Percentiles rank a stretch among this genome's conserved stretches.
Conservation (phyloP, 2,113 vertebrate genomes). For the Mustela nigripes region DNA sequence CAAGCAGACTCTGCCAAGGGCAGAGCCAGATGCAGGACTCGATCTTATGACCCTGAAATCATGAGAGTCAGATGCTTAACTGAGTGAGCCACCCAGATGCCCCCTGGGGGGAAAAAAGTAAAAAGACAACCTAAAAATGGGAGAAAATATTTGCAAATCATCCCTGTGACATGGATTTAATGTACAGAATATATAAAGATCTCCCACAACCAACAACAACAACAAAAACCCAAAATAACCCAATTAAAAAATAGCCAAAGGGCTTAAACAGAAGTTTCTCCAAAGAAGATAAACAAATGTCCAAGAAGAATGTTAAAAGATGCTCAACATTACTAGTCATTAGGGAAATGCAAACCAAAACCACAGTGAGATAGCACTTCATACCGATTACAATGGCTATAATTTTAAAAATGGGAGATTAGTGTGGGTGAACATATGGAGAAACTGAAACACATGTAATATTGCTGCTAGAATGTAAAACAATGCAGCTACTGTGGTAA, state of each 20-base stretch:
- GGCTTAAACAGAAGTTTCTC: neutral
- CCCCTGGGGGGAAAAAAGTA: neutral
- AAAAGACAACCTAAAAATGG: neutral
- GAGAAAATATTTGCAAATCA: neutral
- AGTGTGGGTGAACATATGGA: neutral
- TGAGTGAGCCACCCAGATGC: neutral
- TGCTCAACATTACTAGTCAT: neutral
- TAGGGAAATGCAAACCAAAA: constrained; percentile 44
- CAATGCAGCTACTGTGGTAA: neutral
- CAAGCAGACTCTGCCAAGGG: neutral
- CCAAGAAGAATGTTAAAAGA: constrained; percentile 25
- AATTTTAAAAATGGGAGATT: constrained; percentile 44
- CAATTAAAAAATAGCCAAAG: constrained; percentile 21
- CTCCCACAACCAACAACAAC: neutral
- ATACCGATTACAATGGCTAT: neutral
- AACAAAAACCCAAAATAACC: constrained; percentile 26
- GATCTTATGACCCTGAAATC: neutral
- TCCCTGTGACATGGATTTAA: neutral
- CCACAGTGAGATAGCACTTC: neutral
- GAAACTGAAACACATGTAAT: neutral
- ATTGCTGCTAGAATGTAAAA: neutral
- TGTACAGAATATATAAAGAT: neutral
- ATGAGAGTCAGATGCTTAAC: neutral
- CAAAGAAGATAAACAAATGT: constrained; percentile 3
- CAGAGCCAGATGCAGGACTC: neutral